phyloP scores from a whole-genome alignment of 2,888 invertebrate genomes.

The Deroplatys truncata region DNA sequence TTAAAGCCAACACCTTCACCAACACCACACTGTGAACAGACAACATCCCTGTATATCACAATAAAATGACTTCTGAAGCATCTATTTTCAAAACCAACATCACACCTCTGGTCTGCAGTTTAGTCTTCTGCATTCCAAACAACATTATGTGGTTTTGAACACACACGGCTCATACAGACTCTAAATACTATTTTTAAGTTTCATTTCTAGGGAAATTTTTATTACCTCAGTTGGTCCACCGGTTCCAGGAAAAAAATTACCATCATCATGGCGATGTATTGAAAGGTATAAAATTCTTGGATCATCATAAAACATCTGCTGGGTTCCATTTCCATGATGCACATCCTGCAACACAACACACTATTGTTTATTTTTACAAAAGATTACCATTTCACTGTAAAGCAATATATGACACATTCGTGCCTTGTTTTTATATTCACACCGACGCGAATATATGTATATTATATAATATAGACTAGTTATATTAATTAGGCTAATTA shows the following conservation, averaged over 20 bases:
- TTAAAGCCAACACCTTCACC: constrained; percentile 89
- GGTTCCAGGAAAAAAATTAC: constrained; percentile 99
- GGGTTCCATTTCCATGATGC: constrained; percentile 97
- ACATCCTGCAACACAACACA: constrained; percentile 65
- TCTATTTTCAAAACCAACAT: too few relatives aligned
- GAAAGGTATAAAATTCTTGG: constrained; percentile 92
- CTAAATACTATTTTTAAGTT: too few relatives aligned
- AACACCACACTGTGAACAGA: constrained; percentile 64
- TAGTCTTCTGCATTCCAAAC: neutral
- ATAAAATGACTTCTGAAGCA: constrained; percentile 4
- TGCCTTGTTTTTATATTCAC: too few relatives aligned
- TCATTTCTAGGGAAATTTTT: neutral
- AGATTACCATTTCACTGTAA: too few relatives aligned
- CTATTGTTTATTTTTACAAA: too few relatives aligned
- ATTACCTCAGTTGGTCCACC: constrained; percentile 82
- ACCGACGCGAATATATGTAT: too few relatives aligned
- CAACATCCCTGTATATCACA: too few relatives aligned
- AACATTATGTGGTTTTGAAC: too few relatives aligned
- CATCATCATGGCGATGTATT: constrained; percentile 98
- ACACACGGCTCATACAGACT: too few relatives aligned
- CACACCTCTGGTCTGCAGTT: neutral
- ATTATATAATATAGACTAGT: too few relatives aligned
- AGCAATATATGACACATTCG: too few relatives aligned
- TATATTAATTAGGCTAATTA: too few relatives aligned
- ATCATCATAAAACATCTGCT: constrained; percentile 96